A percentile compares a stretch with the other conserved stretches of the same genome.
phyloP scores from a whole-genome alignment of 2,888 invertebrate genomes.

The Drosophila demipolita region DNA sequence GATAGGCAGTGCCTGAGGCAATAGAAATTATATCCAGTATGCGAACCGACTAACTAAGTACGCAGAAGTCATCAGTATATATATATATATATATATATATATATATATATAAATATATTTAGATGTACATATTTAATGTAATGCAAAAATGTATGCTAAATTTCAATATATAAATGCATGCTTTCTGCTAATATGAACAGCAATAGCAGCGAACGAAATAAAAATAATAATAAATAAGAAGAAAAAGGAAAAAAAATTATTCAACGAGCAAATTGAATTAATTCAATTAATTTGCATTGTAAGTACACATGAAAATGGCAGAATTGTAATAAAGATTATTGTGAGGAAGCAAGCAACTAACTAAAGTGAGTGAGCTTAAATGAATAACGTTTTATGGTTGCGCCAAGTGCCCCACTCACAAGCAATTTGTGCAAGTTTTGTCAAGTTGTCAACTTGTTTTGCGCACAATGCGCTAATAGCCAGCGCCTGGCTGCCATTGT shows the following conservation, averaged over 20 bases:
- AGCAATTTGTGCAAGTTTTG: constrained; percentile 58
- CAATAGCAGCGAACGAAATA: not conserved
- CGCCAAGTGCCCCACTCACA: constrained; percentile 69
- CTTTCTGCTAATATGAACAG: constrained; percentile 16
- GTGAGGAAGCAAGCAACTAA: constrained; percentile 65
- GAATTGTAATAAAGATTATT: constrained; percentile 72
- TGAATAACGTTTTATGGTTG: constrained; percentile 67
- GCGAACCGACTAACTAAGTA: constrained; percentile 42
- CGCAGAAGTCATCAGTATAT: constrained; percentile 21
- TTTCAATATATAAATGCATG: constrained; percentile 34
- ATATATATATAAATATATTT: constrained; percentile 7
- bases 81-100: constrained; percentile 3
- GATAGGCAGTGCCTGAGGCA: constrained; percentile 24
- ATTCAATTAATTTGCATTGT: constrained; percentile 83
- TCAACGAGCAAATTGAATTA: constrained; percentile 79
- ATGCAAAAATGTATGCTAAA: constrained; percentile 25
- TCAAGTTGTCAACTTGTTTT: constrained; percentile 30
- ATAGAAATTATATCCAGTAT: constrained; percentile 50
- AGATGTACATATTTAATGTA: constrained; percentile 4
- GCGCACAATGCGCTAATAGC: constrained; percentile 45
- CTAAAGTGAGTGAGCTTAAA: constrained; percentile 69
- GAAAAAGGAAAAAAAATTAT: constrained; percentile 10
- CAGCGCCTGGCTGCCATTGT: constrained; percentile 15
- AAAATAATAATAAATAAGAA: constrained; percentile 7
- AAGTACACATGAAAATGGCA: constrained; percentile 70